Evolutionary conservation across 2,888 invertebrate species (phyloP).

Genomic region (Stenoptilia bipunctidactyla): DNA sequence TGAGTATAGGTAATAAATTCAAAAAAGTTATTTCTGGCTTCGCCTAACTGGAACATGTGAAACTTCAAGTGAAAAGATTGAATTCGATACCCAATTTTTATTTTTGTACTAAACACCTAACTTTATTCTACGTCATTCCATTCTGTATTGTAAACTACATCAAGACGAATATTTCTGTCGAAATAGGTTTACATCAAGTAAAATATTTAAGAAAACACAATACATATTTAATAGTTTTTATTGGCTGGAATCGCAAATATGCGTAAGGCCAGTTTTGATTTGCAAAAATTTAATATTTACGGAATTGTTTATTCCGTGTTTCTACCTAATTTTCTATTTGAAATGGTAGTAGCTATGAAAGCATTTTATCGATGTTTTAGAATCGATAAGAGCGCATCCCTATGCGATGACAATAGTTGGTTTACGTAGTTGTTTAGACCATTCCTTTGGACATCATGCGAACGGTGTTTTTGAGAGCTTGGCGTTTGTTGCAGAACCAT

Average conservation of each 20-base stretch:
- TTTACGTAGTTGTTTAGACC: slow-evolving; percentile 62
- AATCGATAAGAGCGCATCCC: slow-evolving; percentile 13
- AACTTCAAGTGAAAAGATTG: slow-evolving; percentile 17
- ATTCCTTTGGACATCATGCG: slow-evolving; percentile 92
- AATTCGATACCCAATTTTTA: slow-evolving; percentile 19
- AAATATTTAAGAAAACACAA: slow-evolving; percentile 1
- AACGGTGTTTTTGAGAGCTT: slow-evolving; percentile 97
- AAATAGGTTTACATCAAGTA: slow-evolving; percentile 13
- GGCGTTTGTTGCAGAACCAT: slow-evolving; percentile 99
- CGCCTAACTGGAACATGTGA: background rate
- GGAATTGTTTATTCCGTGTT: slow-evolving; percentile 30
- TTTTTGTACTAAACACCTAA: slow-evolving; percentile 67
- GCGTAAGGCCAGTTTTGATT: slow-evolving; percentile 45
- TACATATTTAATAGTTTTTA: slow-evolving; percentile 19
- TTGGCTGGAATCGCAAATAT: slow-evolving; percentile 60
- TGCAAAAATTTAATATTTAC: slow-evolving; percentile 25
- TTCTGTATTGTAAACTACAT: slow-evolving; percentile 61
- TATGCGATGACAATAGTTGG: background rate
- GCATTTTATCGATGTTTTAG: slow-evolving; percentile 25
- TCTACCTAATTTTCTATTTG: slow-evolving; percentile 26
- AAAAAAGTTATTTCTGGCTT: background rate
- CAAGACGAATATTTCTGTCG: slow-evolving; percentile 67
- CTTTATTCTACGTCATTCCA: slow-evolving; percentile 49
- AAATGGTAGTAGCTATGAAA: slow-evolving; percentile 31
- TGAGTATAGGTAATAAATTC: background rate